Conservation (phyloP, 2,888 invertebrate genomes). For the Acrocyrtus sp. region DNA sequence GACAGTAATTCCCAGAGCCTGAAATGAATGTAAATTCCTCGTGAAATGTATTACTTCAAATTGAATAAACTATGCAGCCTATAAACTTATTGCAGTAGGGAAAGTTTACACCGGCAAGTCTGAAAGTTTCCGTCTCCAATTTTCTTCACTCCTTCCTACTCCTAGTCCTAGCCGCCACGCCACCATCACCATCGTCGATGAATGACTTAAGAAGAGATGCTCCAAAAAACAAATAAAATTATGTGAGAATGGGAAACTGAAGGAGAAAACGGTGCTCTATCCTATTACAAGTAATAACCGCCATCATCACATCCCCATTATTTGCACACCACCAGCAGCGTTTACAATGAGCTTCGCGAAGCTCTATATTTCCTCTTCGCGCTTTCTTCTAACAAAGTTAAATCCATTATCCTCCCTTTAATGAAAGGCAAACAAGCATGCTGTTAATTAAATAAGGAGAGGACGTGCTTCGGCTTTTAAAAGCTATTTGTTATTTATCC, state of each 20-base stretch:
- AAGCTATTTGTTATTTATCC: too few relatives aligned
- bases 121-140: too few relatives aligned
- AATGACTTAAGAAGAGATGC: background rate
- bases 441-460: conserved; percentile 34
- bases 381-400: background rate
- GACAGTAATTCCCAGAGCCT: background rate
- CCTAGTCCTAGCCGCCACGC: too few relatives aligned
- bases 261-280: background rate
- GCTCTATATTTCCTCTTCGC: too few relatives aligned
- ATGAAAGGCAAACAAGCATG: conserved; percentile 25
- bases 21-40: background rate
- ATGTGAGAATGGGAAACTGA: background rate
- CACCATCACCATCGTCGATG: too few relatives aligned
- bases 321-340: background rate
- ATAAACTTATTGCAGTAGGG: too few relatives aligned
- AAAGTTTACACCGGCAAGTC: too few relatives aligned
- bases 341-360: too few relatives aligned
- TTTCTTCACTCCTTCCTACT: too few relatives aligned
- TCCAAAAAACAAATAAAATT: background rate
- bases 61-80: too few relatives aligned
- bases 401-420: conserved; percentile 14
- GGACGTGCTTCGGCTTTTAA: conserved; percentile 13
- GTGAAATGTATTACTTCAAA: background rate
- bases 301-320: background rate
- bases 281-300: background rate